Conservation (phyloP, 2,888 invertebrate species). For the Troides helena region DNA sequence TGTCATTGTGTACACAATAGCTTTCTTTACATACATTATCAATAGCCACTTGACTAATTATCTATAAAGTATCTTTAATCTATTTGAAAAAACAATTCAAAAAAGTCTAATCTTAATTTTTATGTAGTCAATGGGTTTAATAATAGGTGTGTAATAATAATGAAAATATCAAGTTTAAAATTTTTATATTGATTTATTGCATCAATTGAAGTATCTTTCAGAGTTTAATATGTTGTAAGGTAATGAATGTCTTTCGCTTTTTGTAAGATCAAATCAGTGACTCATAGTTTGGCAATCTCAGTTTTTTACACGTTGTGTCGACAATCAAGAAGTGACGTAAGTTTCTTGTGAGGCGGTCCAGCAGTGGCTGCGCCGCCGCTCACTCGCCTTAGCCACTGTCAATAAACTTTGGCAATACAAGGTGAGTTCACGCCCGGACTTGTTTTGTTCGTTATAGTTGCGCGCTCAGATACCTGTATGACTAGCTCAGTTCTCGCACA, state of each 20-base stretch:
- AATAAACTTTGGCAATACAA: constrained; percentile 74
- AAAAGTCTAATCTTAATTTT: not conserved
- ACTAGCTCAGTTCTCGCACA: constrained; percentile 30
- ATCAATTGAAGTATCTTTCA: not conserved
- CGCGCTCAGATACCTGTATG: constrained; percentile 41
- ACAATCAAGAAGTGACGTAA: constrained; percentile 66
- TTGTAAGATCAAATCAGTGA: constrained; percentile 42
- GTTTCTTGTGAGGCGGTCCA: constrained; percentile 50
- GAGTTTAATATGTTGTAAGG: not conserved
- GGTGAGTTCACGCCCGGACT: constrained; percentile 58
- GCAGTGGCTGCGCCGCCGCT: constrained; percentile 49
- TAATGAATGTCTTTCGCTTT: constrained; percentile 8
- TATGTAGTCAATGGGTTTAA: not conserved
- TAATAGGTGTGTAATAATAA: too few relatives aligned
- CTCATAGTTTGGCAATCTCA: constrained; percentile 54
- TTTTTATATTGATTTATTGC: not conserved
- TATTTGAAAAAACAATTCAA: too few relatives aligned
- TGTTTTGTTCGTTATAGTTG: constrained; percentile 51
- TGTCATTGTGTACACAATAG: too few relatives aligned
- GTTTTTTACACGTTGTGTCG: constrained; percentile 56
- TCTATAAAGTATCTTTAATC: too few relatives aligned
- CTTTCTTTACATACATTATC: too few relatives aligned
- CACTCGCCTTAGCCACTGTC: constrained; percentile 68
- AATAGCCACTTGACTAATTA: too few relatives aligned
- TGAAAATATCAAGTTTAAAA: not conserved